Base-by-base conservation (phyloP, 2,113 vertebrate species). In the Clarias macrocephalus region DNA sequence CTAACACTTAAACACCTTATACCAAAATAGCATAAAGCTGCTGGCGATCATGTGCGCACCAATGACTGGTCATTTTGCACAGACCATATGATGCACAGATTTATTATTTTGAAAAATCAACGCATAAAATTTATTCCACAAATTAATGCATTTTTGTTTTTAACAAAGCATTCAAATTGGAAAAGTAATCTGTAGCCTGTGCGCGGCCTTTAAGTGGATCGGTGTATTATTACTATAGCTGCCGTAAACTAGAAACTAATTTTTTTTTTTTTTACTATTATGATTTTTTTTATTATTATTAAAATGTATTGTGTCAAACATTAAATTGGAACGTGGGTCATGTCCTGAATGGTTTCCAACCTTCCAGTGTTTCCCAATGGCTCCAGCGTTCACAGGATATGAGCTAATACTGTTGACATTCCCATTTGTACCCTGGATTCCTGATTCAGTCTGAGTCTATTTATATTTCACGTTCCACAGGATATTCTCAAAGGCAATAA, bases 381-480 rank as follows among this genome's bases (percentile, higher is more conserved):
- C 48, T 48, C 48, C 77, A 85, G 16, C 30, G 37, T 23, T 25
- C 75, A 79, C 25, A 81, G 28, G 28, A 70, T 33, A 81, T 60
- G 77, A 86, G 65, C 54, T 62, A 80, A 80, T 68, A 79, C 28
- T 18, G 25, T 80, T 80, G 76, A 86, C 48, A 68, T 86, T 57
- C 77, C 33, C 52, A n/a, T 18, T 57, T 54, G 48, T 28, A 18
- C 52, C 3, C 30, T 62, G 72, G 83, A 85, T 85, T 62, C 70
- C 54, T 56, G 10, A 85, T 75, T 76, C 56, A 60, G 83, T 42
- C 56, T 0, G 28, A 28, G 59, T 9, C 81, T 83, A 82, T 83
- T 48, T 83, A 52, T 66, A 83, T 66, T 83, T 83, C 37, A 66
- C 13, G 9, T 83, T 85, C 83, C 57, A 13, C 83, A 85, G 70